Conservation (phyloP, 2,113 vertebrate species). For the Clarias magur region DNA sequence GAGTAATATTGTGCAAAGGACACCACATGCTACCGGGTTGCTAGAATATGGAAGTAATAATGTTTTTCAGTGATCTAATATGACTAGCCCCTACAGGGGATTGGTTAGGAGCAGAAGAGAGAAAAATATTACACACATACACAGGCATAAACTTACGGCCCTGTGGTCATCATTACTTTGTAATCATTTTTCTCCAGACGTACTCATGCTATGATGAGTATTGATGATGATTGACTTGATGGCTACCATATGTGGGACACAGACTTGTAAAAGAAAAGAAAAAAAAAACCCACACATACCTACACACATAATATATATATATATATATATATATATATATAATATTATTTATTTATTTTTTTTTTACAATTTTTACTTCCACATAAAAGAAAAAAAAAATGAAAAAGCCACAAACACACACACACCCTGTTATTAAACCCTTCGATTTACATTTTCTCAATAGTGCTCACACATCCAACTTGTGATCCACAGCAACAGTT, state of each 20-base stretch:
- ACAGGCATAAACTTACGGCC: constrained; percentile 30
- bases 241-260: constrained; percentile 36
- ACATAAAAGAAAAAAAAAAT: no score
- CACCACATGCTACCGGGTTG: constrained; percentile 36
- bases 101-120: constrained; percentile 36
- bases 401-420: constrained; percentile 39
- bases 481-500: not conserved
- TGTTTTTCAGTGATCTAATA: constrained; percentile 34
- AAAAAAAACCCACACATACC: not conserved
- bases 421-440: constrained; percentile 5
- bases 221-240: constrained; percentile 44
- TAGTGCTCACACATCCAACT: not conserved
- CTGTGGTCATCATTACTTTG: constrained; percentile 48
- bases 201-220: constrained; percentile 35
- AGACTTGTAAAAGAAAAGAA: constrained; percentile 4
- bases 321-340: no score
- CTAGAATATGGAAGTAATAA: constrained; percentile 34
- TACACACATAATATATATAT: no score
- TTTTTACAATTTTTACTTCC: no score
- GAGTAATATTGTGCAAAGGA: constrained; percentile 31
- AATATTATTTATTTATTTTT: no score
- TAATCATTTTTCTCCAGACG: constrained; percentile 50
- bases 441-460: constrained; percentile 20
- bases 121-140: constrained; percentile 24
- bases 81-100: constrained; percentile 32